phyloP scores from a whole-genome alignment of 1,140 invertebrate species.

The Wiebesia pumilae region DNA sequence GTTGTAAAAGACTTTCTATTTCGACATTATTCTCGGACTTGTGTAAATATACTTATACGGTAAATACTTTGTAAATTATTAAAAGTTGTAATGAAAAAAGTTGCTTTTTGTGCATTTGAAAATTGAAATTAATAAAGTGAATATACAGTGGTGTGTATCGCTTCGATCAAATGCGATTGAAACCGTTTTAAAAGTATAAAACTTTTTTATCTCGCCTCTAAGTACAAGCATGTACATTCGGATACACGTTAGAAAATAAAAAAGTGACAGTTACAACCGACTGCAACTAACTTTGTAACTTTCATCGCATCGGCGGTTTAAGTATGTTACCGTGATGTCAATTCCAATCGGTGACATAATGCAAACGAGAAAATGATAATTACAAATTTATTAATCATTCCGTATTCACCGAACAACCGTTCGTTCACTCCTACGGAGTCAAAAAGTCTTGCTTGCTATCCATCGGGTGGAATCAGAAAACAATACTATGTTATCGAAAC shows the following conservation, averaged over 20 bases:
- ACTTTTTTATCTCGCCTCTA: background rate
- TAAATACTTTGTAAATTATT: conserved; percentile 12
- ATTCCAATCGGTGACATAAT: background rate
- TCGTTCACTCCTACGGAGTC: background rate
- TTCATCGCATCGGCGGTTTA: no score
- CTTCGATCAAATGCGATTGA: background rate
- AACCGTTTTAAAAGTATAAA: background rate
- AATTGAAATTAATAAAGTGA: conserved; percentile 13
- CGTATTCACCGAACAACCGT: background rate
- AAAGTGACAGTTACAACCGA: no score
- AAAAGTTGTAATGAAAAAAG: conserved; percentile 23
- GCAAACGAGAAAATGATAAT: background rate
- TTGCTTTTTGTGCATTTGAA: background rate
- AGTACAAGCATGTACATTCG: background rate
- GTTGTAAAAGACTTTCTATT: background rate
- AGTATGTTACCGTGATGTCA: no score
- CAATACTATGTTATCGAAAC: background rate
- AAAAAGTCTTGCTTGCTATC: background rate
- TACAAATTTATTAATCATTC: background rate
- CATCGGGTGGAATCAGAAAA: background rate
- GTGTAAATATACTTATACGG: background rate
- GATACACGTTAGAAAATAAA: background rate
- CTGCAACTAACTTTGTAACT: no score
- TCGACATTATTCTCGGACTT: background rate
- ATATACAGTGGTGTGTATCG: background rate